Conservation (phyloP, 2,888 invertebrate genomes). For the Alloscopus bannaensis region DNA sequence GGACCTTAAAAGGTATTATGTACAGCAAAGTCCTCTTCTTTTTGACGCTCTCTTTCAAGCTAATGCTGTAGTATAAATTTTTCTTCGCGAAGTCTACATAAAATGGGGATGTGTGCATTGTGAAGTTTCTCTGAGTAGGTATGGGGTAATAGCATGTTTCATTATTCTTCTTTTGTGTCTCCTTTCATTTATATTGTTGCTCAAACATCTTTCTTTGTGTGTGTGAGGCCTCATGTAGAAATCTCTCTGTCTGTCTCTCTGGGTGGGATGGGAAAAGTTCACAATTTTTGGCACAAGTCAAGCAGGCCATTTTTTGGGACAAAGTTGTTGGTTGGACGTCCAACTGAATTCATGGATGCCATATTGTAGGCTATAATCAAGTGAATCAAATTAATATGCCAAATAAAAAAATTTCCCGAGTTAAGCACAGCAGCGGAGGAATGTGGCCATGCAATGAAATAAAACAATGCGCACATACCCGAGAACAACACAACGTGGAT, state of each 20-base stretch:
- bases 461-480: too few relatives aligned
- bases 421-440: too few relatives aligned
- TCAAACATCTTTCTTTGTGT: too few relatives aligned
- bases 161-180: conserved; percentile 26
- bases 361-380: neutral
- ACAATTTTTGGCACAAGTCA: conserved; percentile 22
- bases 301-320: too few relatives aligned
- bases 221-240: too few relatives aligned
- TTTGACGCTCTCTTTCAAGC: too few relatives aligned
- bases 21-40: too few relatives aligned
- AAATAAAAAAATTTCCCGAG: conserved; percentile 19
- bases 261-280: conserved; percentile 4
- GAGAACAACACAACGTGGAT: too few relatives aligned
- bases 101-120: neutral
- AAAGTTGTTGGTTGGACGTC: neutral
- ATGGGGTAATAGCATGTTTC: conserved; percentile 15
- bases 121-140: neutral
- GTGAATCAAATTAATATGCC: conserved; percentile 25
- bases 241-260: conserved; percentile 15
- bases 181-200: conserved; percentile 15
- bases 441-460: too few relatives aligned
- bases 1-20: too few relatives aligned
- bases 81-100: neutral
- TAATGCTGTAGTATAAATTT: too few relatives aligned
- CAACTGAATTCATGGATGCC: neutral